Evolutionary conservation across 2,797 vertebrate genomes (phyloP).

Genomic region (Tangara arthus): DNA sequence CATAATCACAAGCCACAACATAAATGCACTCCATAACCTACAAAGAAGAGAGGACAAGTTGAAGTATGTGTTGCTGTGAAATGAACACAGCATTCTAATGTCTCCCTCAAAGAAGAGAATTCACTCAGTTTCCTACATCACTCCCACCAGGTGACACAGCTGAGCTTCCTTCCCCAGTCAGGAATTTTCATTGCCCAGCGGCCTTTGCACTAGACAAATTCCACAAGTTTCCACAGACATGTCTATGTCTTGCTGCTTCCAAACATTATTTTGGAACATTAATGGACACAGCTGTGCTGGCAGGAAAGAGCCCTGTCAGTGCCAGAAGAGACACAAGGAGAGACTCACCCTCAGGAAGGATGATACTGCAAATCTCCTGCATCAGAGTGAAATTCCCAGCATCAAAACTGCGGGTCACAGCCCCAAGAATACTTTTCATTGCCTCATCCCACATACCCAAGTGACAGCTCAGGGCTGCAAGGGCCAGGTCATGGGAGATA

Average conservation of each 20-base stretch:
- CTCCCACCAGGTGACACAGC: not conserved
- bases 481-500: slow-evolving; percentile 85
- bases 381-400: slow-evolving; percentile 79
- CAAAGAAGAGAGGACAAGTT: not conserved
- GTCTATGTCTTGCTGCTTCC: not conserved
- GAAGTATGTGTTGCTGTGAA: not conserved
- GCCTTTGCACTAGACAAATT: not conserved
- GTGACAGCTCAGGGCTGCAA: slow-evolving; percentile 77
- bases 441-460: slow-evolving; percentile 65
- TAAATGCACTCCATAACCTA: not conserved
- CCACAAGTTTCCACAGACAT: not conserved
- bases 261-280: not conserved
- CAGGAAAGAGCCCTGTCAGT: not conserved
- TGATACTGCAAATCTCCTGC: slow-evolving; percentile 77
- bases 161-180: not conserved
- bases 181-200: accelerated
- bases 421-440: slow-evolving; percentile 76
- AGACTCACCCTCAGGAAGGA: slow-evolving; percentile 82
- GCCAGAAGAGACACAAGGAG: not conserved
- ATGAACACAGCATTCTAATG: not conserved
- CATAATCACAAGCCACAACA: not conserved
- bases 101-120: not conserved
- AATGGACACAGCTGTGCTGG: not conserved
- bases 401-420: slow-evolving; percentile 75
- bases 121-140: not conserved